phyloP scores from a whole-genome alignment of 2,797 vertebrate genomes.

The Coluber constrictor region DNA sequence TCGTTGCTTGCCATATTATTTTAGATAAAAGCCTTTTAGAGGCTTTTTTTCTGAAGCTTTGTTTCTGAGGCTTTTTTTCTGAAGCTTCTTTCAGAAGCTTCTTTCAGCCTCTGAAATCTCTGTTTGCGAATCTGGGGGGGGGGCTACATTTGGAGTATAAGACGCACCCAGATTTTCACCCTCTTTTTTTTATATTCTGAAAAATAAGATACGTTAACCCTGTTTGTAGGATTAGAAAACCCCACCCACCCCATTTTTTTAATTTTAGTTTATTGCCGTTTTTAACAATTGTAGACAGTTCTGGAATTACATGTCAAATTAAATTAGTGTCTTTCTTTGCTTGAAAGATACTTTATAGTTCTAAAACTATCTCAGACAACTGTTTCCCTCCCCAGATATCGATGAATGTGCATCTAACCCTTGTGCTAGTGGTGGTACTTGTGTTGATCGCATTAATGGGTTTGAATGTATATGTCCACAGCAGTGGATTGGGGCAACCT shows the following conservation, averaged over 20 bases:
- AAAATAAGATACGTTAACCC: neutral
- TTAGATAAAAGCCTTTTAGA: no score
- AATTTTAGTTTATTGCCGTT: neutral
- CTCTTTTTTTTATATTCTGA: no score
- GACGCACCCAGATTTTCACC: no score
- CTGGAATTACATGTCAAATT: neutral
- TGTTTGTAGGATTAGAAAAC: neutral
- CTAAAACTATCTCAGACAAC: neutral
- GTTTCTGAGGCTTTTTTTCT: no score
- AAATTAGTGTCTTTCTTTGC: neutral
- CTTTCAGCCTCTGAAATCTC: no score
- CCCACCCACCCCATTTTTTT: neutral
- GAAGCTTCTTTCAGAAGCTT: no score
- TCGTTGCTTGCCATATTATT: no score
- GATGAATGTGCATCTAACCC: slow-evolving; percentile 89
- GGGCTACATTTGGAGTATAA: no score
- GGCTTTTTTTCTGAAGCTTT: no score
- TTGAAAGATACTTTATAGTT: neutral
- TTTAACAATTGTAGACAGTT: neutral
- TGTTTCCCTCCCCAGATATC: slow-evolving; percentile 76
- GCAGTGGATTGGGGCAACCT: slow-evolving; percentile 91
- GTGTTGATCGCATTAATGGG: slow-evolving; percentile 85
- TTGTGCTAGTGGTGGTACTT: slow-evolving; percentile 87
- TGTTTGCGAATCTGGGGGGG: no score
- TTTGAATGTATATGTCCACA: slow-evolving; percentile 90